Percentiles rank a stretch among this genome's conserved stretches.
These are phyloP conservation scores for Epizoanthus rinbou DNA, from an alignment of 92 coral and sea anemone genomes.

Conservation along the genomic window DNA sequence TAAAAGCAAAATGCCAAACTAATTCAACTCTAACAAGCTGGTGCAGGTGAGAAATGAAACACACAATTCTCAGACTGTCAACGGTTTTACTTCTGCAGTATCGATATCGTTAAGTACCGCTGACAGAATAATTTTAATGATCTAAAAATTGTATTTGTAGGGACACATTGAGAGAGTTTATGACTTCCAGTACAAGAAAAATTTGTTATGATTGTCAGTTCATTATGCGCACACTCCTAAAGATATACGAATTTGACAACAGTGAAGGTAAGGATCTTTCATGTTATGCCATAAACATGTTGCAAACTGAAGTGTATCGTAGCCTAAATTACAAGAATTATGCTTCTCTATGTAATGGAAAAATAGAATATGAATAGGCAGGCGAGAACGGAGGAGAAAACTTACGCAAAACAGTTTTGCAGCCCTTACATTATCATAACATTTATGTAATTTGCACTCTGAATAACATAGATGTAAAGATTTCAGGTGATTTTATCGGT, in stretches of 20 bases:
- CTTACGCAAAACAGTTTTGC: no score
- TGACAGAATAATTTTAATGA: background rate
- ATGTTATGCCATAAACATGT: background rate
- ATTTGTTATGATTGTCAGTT: slow-evolving; percentile 75
- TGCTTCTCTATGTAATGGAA: no score
- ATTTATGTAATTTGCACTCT: no score
- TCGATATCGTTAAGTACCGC: no score
- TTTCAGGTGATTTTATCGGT: no score
- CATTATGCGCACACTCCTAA: slow-evolving; percentile 56
- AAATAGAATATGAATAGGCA: no score
- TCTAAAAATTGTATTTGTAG: slow-evolving; percentile 22
- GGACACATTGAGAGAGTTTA: slow-evolving; percentile 51
- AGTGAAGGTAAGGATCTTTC: slow-evolving; percentile 44
- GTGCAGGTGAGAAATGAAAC: slow-evolving; percentile 22
- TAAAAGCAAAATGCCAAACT: slow-evolving; percentile 7
- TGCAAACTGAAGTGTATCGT: no score
- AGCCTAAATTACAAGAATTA: background rate
- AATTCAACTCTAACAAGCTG: background rate
- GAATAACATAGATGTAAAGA: no score
- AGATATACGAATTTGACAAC: slow-evolving; percentile 30
- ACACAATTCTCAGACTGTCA: no score
- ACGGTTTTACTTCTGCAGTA: no score
- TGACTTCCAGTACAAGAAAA: slow-evolving; percentile 66
- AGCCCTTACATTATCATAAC: no score
- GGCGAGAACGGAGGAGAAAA: no score